Conservation (phyloP, 1,140 invertebrate genomes). For the Drosophila arawakana region DNA sequence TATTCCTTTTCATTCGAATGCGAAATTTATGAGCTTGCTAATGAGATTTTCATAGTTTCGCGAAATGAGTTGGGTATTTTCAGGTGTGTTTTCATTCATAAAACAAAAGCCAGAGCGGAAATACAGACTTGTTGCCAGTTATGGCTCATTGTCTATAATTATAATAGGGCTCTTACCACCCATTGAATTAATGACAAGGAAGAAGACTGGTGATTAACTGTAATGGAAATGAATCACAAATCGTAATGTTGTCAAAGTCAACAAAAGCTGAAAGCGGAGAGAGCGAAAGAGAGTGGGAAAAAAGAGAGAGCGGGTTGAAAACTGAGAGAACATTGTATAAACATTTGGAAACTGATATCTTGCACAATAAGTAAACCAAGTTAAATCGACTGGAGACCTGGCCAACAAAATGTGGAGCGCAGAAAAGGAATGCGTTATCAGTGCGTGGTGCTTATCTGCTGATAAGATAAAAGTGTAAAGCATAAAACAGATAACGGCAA, state of each 20-base stretch:
- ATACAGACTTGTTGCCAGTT: conserved; percentile 45
- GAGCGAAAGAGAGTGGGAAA: conserved; percentile 18
- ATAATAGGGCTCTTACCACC: conserved; percentile 36
- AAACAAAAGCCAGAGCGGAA: conserved; percentile 59
- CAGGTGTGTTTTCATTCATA: conserved; percentile 60
- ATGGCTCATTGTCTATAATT: conserved; percentile 79
- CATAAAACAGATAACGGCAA: conserved; percentile 59
- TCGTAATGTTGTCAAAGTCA: conserved; percentile 51
- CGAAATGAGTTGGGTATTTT: conserved; percentile 55
- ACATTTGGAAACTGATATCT: conserved; percentile 63
- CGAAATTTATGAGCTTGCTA: conserved; percentile 23
- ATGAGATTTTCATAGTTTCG: conserved; percentile 45
- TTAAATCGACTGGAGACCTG: conserved; percentile 5
- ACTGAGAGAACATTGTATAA: conserved; percentile 42
- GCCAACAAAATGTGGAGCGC: conserved; percentile 42
- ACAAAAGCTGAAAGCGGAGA: conserved; percentile 33
- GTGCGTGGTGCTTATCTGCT: conserved; percentile 39
- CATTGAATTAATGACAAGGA: conserved; percentile 51
- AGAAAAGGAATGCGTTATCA: conserved; percentile 66
- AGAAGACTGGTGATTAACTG: conserved; percentile 64
- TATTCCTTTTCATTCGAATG: not conserved
- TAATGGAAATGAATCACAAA: conserved; percentile 75
- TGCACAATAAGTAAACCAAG: conserved; percentile 51
- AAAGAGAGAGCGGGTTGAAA: conserved; percentile 1
- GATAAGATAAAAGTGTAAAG: conserved; percentile 65